These are phyloP conservation scores for Synanthedon tipuliformis DNA, from an alignment of 2,888 invertebrate species.

Conservation along the genomic window DNA sequence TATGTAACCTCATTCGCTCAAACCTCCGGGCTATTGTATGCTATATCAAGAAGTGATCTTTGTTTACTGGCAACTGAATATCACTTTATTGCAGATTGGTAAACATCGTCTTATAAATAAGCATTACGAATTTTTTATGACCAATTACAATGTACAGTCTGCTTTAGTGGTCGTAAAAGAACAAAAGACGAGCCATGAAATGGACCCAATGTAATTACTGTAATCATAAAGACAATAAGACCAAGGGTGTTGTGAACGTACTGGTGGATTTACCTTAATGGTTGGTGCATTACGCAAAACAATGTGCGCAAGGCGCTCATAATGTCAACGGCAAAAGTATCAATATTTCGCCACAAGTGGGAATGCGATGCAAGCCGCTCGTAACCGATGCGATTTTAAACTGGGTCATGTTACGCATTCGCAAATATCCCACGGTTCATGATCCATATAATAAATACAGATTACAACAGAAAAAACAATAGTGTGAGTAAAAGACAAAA, in stretches of 20 bases:
- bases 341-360: slow-evolving; percentile 29
- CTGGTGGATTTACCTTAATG: not conserved
- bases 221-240: not conserved
- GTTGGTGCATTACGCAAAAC: slow-evolving; percentile 35
- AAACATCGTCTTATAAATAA: too few relatives aligned
- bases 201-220: not conserved
- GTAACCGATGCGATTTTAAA: slow-evolving; percentile 24
- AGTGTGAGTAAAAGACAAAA: slow-evolving; percentile 25
- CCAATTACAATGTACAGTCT: too few relatives aligned
- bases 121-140: too few relatives aligned
- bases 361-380: slow-evolving; percentile 26
- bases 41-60: not conserved
- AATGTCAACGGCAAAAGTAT: slow-evolving; percentile 49
- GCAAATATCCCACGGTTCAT: slow-evolving; percentile 41
- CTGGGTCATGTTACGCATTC: slow-evolving; percentile 54
- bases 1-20: not conserved
- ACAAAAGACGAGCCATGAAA: not conserved
- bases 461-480: slow-evolving; percentile 17
- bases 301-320: slow-evolving; percentile 34
- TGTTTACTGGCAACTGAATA: too few relatives aligned
- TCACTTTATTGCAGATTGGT: too few relatives aligned
- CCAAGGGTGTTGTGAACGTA: not conserved
- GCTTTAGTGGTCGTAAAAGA: not conserved
- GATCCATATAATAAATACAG: slow-evolving; percentile 31
- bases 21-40: not conserved